Percentiles rank a stretch among this genome's conserved stretches.
These are phyloP conservation scores for Pimephales promelas DNA, from an alignment of 2,113 vertebrate species.

Conservation along the genomic window DNA sequence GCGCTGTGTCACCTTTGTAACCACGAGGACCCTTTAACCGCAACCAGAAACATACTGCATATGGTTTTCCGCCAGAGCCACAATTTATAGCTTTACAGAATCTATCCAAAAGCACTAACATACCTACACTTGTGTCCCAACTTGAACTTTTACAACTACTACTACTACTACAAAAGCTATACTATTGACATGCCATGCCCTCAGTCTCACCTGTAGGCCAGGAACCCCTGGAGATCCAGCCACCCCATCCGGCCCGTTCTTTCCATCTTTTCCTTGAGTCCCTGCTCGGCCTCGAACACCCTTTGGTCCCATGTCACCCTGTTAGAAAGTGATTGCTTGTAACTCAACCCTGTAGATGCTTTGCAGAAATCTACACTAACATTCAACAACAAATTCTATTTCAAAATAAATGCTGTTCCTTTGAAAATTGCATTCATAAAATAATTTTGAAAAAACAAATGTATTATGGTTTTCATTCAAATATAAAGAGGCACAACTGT, in stretches of 20 bases:
- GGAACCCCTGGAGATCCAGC: constrained; percentile 71
- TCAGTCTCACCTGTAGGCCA: constrained; percentile 75
- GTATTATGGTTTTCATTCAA: background rate
- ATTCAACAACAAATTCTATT: background rate
- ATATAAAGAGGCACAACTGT: background rate
- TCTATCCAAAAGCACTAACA: background rate
- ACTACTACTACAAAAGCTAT: background rate
- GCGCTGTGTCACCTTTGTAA: constrained; percentile 77
- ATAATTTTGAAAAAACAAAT: background rate
- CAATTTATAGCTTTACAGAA: background rate
- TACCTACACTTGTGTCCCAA: background rate
- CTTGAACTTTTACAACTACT: background rate
- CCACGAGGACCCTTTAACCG: constrained; percentile 75
- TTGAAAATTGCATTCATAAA: background rate
- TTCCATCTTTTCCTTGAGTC: constrained; percentile 69
- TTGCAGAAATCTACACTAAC: background rate
- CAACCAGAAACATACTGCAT: background rate
- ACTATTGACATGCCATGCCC: background rate
- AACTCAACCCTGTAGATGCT: background rate
- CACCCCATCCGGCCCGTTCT: constrained; percentile 70
- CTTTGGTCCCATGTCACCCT: constrained; percentile 76
- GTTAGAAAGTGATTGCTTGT: background rate
- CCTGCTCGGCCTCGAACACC: constrained; percentile 74
- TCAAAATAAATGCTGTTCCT: background rate
- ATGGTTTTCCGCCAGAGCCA: background rate